Conservation (phyloP, 2,888 invertebrate species). For the Drosophila recens region DNA sequence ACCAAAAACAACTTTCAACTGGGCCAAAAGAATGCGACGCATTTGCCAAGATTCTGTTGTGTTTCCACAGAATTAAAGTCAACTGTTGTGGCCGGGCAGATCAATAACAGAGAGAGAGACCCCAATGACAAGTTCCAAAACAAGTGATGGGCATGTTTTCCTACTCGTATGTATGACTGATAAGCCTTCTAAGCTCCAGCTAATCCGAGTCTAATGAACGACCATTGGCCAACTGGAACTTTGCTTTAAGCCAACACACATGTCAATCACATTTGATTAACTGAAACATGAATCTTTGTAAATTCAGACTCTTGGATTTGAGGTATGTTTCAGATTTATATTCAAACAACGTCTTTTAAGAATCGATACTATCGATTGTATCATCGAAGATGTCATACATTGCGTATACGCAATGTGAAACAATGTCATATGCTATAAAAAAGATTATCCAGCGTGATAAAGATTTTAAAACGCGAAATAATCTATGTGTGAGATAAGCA, state of each 20-base stretch:
- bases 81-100: slow-evolving; percentile 32
- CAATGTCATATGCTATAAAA: neutral
- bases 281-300: neutral
- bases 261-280: slow-evolving; percentile 40
- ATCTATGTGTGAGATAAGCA: slow-evolving; percentile 36
- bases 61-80: slow-evolving; percentile 47
- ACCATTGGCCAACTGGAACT: slow-evolving; percentile 19
- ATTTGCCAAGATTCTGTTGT: slow-evolving; percentile 42
- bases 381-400: too few relatives aligned
- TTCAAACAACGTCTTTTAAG: too few relatives aligned
- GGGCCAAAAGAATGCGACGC: slow-evolving; percentile 38
- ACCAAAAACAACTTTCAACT: slow-evolving; percentile 22
- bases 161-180: slow-evolving; percentile 3
- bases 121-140: neutral
- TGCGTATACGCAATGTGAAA: slow-evolving; percentile 15
- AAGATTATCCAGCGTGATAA: slow-evolving; percentile 2
- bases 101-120: slow-evolving; percentile 31
- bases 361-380: neutral
- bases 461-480: slow-evolving; percentile 12
- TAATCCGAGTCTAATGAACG: slow-evolving; percentile 49
- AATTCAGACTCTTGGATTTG: neutral
- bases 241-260: slow-evolving; percentile 37
- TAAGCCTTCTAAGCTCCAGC: slow-evolving; percentile 22
- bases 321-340: too few relatives aligned
- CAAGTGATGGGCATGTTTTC: slow-evolving; percentile 1